These are phyloP conservation scores for Lasioglossum baleicum DNA, from an alignment of 1,140 invertebrate species.

Conservation along the genomic window DNA sequence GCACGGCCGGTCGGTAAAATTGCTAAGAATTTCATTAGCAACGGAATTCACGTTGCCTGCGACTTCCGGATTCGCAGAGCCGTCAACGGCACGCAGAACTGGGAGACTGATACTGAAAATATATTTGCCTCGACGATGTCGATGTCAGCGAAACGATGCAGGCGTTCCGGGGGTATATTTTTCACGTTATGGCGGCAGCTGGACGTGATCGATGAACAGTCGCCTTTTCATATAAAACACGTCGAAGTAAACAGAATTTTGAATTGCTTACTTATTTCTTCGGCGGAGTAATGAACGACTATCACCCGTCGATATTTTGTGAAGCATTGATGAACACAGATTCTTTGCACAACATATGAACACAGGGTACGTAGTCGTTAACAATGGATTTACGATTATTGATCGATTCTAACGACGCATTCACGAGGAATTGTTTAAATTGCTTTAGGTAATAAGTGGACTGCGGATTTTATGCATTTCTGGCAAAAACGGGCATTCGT, in stretches of 20 bases:
- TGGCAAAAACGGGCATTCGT: too few relatives aligned
- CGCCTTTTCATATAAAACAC: conserved; percentile 25
- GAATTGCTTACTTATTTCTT: too few relatives aligned
- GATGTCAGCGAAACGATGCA: conserved; percentile 1
- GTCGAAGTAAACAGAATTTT: conserved; percentile 6
- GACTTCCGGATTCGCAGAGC: too few relatives aligned
- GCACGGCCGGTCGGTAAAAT: background rate
- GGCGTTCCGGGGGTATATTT: conserved; percentile 38
- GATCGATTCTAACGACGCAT: too few relatives aligned
- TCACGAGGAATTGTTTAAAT: too few relatives aligned
- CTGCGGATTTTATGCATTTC: too few relatives aligned
- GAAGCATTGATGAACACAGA: too few relatives aligned
- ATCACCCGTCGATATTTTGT: too few relatives aligned
- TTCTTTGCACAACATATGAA: too few relatives aligned
- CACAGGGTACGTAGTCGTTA: too few relatives aligned
- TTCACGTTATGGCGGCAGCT: conserved; percentile 56
- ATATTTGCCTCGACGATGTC: conserved; percentile 15
- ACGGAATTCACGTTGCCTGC: conserved; percentile 12
- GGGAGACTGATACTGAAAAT: conserved; percentile 26
- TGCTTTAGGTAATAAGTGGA: too few relatives aligned
- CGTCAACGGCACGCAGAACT: background rate
- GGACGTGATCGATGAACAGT: conserved; percentile 57
- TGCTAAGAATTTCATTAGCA: conserved; percentile 25
- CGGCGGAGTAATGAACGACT: background rate
- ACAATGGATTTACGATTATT: too few relatives aligned